Evolutionary conservation across 2,888 invertebrate species (phyloP), one percentile per base, ranked within the genome.

Genomic region (Tiliacea citrago): DNA sequence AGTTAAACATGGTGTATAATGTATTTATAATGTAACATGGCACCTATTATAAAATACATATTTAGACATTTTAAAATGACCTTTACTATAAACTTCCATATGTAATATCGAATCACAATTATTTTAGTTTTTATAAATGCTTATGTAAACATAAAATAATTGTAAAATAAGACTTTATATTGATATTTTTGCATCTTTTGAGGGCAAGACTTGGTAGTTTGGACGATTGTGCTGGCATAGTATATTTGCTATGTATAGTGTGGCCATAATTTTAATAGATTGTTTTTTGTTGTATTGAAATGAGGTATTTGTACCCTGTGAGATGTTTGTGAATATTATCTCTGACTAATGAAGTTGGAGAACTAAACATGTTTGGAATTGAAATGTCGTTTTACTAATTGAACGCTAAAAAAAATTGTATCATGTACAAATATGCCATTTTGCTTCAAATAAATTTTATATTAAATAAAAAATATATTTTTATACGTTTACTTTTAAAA

Each of bases 401-500:
- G 24, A 73, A 69, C 42, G 61, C 57, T 65, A 24, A 73, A 70
- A 55, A 49, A 84, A 83, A 84, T 67, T 77, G 84, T 77, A 60
- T 53, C 67, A 74, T 91, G 90, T 92, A 92, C 88, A 91, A 91
- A 92, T 81, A 84, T 83, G 88, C 88, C 87, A 91, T 89, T 88
- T 90, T 86, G 88, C 88, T 91, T 92, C 85, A 86, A 86, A 86
- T 84, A 74, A 83, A 83, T 75, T 69, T 69, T 76, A 88, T 89
- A 83, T 57, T 61, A 86, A 81, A 85, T 86, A 87, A 85, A 84
- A 88, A 88, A 89, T 76, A 92, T 94, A 94, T 95, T 94, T 95
- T 94, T 93, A 86, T 93, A 94, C 85, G 81, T 91, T 93, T 89
- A 90, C 92, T 94, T 92, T 89, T 90, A 89, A 88, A 89, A 86